Conservation (phyloP, 2,113 vertebrate genomes). For the Misgurnus mizolepis region DNA sequence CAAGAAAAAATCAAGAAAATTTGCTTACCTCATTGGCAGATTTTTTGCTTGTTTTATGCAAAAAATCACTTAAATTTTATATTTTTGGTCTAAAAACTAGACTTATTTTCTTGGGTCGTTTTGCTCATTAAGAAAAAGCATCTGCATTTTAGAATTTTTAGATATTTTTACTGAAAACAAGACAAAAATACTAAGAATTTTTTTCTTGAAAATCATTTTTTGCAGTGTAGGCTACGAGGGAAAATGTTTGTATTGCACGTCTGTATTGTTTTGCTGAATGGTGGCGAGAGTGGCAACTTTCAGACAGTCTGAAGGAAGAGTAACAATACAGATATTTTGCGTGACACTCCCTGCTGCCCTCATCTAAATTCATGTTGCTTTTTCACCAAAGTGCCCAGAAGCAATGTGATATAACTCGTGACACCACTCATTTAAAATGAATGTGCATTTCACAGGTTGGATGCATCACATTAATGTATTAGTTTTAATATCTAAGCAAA, state of each 20-base stretch:
- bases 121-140: too few relatives aligned
- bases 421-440: not conserved
- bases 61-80: too few relatives aligned
- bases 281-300: constrained; percentile 8
- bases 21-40: too few relatives aligned
- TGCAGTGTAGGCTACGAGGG: too few relatives aligned
- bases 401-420: constrained; percentile 14
- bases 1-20: too few relatives aligned
- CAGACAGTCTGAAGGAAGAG: not conserved
- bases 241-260: not conserved
- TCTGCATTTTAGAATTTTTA: too few relatives aligned
- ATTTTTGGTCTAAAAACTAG: too few relatives aligned
- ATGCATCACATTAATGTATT: not conserved
- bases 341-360: constrained; percentile 25
- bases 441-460: not conserved
- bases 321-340: constrained; percentile 12
- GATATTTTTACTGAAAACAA: too few relatives aligned
- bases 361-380: constrained; percentile 38
- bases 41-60: too few relatives aligned
- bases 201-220: too few relatives aligned
- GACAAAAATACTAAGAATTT: too few relatives aligned
- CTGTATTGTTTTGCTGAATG: not conserved
- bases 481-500: not conserved
- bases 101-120: too few relatives aligned
- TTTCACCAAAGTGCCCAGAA: constrained; percentile 12